Evolutionary conservation across 2,113 vertebrate genomes (phyloP), one percentile per base, ranked within the genome.

Genomic region (Bubalus kerabau): DNA sequence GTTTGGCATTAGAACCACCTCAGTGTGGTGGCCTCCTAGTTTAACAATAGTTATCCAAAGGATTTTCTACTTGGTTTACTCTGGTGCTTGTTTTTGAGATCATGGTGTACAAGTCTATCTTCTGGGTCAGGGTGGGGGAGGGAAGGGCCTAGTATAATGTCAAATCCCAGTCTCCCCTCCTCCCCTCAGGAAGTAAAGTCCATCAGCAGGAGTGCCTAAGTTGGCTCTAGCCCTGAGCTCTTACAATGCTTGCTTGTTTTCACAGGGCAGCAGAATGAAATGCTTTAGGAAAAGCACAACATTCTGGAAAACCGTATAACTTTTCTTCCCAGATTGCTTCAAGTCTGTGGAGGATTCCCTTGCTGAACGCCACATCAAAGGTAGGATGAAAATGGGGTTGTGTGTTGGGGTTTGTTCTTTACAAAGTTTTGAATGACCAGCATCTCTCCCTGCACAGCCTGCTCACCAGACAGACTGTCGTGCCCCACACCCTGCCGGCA

Each of bases 161-260:
- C 95, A 92, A 74, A 90, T 97, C 54, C 90, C 91, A 84, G 94
- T 5, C 74, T 83, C 82, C 82, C 26, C 89, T 88, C 91, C 97
- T 59, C 88, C 93, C 56, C 81, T 97, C 92, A 90, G 97, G 91
- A 97, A 97, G 96, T 98, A 78, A 98, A 97, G 98, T 97, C 96
- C 97, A 89, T 46, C 6, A 59, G 91, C 82, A 11, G 36, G 28
- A 85, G n/a, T 3, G 9, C 30, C 84, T 32, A 28, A 56, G 30
- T 24, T 43, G 30, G n/a, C 82, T 80, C 59, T 50, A 50, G 30
- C 19, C 46, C 60, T 76, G 2, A 50, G 36, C 67, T 67, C 60
- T 54, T 10, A 93, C 40, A 98, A 60, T 6, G 84, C 92, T 92
- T 40, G 30, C 82, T 87, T 96, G 88, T 97, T 84, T 97, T 92